Conservation (phyloP, 2,888 invertebrate genomes). For the Archips xylosteana region DNA sequence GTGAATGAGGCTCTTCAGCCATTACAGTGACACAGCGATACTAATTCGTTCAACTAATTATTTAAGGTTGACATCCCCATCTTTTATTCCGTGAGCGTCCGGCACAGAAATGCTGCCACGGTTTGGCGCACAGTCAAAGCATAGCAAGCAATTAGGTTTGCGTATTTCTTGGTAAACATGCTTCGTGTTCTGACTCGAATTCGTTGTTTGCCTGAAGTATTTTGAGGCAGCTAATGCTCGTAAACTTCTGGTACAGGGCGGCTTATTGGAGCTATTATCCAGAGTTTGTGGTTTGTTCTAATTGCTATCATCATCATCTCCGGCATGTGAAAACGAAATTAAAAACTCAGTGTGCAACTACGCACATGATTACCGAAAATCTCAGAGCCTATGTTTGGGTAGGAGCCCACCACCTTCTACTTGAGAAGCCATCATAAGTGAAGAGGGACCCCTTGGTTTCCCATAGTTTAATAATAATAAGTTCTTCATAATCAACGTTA, state of each 20-base stretch:
- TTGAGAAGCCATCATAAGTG: too few species aligned
- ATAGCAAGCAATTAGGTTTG: conserved; percentile 23
- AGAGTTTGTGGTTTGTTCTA: neutral
- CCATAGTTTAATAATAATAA: too few species aligned
- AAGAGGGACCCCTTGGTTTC: too few species aligned
- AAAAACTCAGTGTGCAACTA: too few species aligned
- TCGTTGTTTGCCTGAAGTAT: neutral
- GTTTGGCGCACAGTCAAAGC: conserved; percentile 21
- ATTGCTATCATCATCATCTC: too few species aligned
- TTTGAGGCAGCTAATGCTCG: neutral
- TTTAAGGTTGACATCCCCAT: neutral
- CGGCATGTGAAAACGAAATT: too few species aligned
- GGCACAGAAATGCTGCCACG: neutral
- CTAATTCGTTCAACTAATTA: neutral
- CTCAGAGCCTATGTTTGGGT: too few species aligned
- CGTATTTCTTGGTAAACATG: neutral
- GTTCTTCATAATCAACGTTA: too few species aligned
- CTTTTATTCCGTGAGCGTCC: neutral
- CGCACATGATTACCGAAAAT: too few species aligned
- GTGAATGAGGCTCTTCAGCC: neutral
- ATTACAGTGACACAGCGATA: neutral
- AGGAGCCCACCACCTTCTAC: too few species aligned
- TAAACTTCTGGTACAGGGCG: neutral
- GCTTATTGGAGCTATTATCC: neutral
- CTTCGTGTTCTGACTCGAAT: neutral